phyloP scores from a whole-genome alignment of 2,888 invertebrate genomes.

The Gnatocerus cornutus region DNA sequence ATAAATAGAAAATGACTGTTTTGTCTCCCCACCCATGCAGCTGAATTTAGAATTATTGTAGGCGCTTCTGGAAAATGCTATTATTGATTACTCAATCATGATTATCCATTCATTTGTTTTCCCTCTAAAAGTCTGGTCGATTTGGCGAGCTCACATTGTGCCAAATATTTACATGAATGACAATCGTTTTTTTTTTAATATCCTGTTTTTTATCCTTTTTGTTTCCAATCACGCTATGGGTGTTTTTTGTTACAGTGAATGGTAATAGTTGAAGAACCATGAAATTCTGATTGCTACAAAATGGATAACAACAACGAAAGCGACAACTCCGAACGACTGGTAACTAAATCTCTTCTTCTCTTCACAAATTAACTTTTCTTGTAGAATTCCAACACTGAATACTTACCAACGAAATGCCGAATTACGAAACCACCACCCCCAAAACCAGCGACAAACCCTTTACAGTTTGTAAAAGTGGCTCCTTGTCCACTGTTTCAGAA shows the following conservation, averaged over 20 bases:
- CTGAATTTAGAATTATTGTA: background rate
- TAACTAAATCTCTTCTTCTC: constrained; percentile 52
- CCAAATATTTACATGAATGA: background rate
- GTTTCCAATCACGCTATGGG: background rate
- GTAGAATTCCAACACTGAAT: constrained; percentile 69
- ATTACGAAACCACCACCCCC: constrained; percentile 84
- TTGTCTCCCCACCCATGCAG: background rate
- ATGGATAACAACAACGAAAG: constrained; percentile 61
- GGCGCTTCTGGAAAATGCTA: background rate
- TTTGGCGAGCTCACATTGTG: too few relatives aligned
- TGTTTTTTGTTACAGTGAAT: constrained; percentile 33
- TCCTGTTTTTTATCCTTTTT: background rate
- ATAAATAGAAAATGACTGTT: constrained; percentile 1
- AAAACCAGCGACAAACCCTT: constrained; percentile 89
- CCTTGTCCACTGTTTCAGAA: constrained; percentile 90
- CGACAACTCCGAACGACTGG: constrained; percentile 59
- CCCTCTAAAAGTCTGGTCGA: too few relatives aligned
- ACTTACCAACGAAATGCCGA: constrained; percentile 71
- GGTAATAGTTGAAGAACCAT: constrained; percentile 35
- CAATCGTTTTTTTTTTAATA: background rate
- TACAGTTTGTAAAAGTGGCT: constrained; percentile 92
- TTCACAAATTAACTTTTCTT: too few relatives aligned
- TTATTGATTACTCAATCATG: too few relatives aligned
- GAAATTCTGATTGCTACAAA: constrained; percentile 46
- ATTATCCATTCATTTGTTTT: too few relatives aligned